phyloP scores from a whole-genome alignment of 2,113 vertebrate genomes.

The Andinoacara biseriatus region DNA sequence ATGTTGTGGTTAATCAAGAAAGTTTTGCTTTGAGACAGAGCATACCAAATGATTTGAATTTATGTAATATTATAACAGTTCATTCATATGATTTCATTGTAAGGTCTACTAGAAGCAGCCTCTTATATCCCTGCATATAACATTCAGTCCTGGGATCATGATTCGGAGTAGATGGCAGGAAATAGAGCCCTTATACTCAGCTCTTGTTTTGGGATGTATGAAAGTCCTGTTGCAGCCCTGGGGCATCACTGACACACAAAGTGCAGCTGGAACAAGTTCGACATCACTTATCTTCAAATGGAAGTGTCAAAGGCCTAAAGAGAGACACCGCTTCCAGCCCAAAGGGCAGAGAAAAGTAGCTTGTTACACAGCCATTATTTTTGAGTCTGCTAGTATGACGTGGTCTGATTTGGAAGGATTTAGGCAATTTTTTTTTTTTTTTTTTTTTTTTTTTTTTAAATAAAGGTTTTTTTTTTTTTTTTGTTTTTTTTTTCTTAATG shows the following conservation, averaged over 20 bases:
- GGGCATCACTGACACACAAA: slow-evolving; percentile 5
- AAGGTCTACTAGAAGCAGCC: neutral
- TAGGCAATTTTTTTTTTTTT: neutral
- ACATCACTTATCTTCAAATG: slow-evolving; percentile 24
- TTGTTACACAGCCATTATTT: neutral
- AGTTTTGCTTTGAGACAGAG: neutral
- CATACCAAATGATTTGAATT: neutral
- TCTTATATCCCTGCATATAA: neutral
- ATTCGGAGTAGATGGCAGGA: neutral
- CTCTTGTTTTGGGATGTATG: neutral
- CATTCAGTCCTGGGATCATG: slow-evolving; percentile 3
- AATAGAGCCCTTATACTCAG: neutral
- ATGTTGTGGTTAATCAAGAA: neutral
- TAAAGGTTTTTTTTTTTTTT: too few relatives aligned
- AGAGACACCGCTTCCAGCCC: neutral
- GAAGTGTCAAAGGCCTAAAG: neutral
- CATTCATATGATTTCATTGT: neutral
- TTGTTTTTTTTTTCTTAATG: too few relatives aligned
- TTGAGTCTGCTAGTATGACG: neutral
- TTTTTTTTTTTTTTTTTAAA: too few relatives aligned
- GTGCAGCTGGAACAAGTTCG: slow-evolving; percentile 23
- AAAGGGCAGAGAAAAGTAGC: neutral
- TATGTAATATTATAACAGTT: neutral
- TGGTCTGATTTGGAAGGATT: neutral
- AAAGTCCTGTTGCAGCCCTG: slow-evolving; percentile 3